Evolutionary conservation across 2,113 vertebrate species (phyloP), one percentile per base, ranked within the genome.

Genomic region (Numenius arquata): DNA sequence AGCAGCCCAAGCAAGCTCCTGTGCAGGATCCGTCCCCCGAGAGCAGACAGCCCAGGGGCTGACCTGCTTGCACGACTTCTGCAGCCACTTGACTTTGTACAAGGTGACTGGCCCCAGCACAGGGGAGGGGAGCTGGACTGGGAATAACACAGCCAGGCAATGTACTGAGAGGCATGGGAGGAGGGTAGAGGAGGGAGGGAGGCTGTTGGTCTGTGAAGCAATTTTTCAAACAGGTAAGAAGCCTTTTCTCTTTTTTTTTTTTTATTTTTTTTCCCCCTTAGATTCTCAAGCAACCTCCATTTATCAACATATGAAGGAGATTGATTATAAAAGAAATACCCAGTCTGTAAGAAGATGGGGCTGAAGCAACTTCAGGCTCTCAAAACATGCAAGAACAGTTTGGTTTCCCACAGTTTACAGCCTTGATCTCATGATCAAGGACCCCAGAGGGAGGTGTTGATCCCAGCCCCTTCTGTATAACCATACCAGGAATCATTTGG

Each of bases 161-260:
- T 6, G 48, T 45, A 12, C 79, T 79, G 61, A 77, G 68, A 58
- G 20, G 23, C 74, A 75, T 0, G 0, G 53, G 27, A 68, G 18
- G 66, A 82, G 29, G 8, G 6, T 40, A 78, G 56, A 72, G 48
- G 41, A 68, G 32, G 23, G 26, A 53, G 16, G 62, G 50, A 86
- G 67, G 41, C 58, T 91, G 23, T 30, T 87, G 61, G 62, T 82
- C 81, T 75, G 63, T 66, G 80, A 94, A 95, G 67, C 55, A 67
- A 93, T 96, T 97, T 97, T 96, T 96, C 95, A 96, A 95, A 80
- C 13, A 25, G 13, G 15, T 67, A n/a, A 92, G 62, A 84, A 92
- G 48, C 9, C 4, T 66, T 47, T 76, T 70, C 20, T 80, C 16
- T 47, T 50, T 61, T 47, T 67, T 65, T 50, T 53, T 11, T 4